These are phyloP conservation scores for Arnoldichthys spilopterus DNA, from an alignment of 2,797 vertebrate species.

Conservation along the genomic window DNA sequence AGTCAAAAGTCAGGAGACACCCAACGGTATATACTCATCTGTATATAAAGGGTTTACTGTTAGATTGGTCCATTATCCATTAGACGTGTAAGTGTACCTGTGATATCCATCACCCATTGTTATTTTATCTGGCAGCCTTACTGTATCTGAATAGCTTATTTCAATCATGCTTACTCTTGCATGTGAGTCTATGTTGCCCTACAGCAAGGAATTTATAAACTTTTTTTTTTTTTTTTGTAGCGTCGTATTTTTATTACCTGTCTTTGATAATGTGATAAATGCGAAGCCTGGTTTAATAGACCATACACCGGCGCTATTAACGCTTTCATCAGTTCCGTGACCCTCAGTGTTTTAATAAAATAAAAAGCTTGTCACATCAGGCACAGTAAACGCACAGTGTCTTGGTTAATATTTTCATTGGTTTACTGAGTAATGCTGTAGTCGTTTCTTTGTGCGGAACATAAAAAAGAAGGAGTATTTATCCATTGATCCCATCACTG, in stretches of 20 bases:
- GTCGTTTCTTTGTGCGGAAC: not conserved
- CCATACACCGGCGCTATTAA: not conserved
- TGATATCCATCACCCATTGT: too few species aligned
- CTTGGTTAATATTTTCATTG: not conserved
- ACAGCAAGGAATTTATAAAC: not conserved
- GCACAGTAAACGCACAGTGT: not conserved
- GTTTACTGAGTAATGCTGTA: not conserved
- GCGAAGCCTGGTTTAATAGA: not conserved
- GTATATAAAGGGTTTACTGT: not conserved
- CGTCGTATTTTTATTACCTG: slow-evolving; percentile 14
- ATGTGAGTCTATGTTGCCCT: not conserved
- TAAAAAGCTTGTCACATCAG: not conserved
- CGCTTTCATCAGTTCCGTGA: not conserved
- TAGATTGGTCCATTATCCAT: not conserved
- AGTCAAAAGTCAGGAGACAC: not conserved
- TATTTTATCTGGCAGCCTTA: too few species aligned
- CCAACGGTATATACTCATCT: too few species aligned
- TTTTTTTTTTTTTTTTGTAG: not conserved
- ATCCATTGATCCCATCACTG: slow-evolving; percentile 27
- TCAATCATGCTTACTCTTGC: too few species aligned
- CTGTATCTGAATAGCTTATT: too few species aligned
- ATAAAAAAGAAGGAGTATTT: not conserved
- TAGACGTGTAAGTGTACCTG: too few species aligned
- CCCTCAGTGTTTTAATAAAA: not conserved
- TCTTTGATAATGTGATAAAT: not conserved